Percentiles rank a stretch among this genome's conserved stretches.
These are phyloP conservation scores for Cotesia chilonis DNA, from an alignment of 1,140 invertebrate species.

Conservation along the genomic window DNA sequence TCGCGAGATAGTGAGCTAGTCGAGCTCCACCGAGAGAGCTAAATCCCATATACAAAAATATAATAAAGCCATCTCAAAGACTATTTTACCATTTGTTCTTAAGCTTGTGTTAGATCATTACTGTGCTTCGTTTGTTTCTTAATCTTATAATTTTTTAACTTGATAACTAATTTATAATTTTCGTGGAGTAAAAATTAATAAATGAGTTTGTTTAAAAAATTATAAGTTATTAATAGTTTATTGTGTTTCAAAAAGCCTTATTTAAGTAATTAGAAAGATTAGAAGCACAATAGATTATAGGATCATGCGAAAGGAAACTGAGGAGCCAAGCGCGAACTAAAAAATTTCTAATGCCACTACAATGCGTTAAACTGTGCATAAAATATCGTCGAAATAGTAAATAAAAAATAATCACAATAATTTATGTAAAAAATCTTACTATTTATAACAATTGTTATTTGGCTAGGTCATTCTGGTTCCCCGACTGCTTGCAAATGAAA, in stretches of 20 bases:
- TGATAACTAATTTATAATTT: not conserved
- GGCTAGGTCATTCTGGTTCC: conserved; percentile 63
- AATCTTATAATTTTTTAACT: not conserved
- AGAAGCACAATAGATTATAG: too few species aligned
- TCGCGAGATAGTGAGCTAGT: conserved; percentile 71
- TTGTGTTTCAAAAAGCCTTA: not conserved
- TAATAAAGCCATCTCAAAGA: conserved; percentile 62
- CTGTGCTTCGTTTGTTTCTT: not conserved
- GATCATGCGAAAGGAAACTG: not conserved
- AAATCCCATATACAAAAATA: conserved; percentile 65
- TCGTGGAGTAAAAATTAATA: not conserved
- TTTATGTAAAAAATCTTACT: conserved; percentile 59
- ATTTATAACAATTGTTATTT: conserved; percentile 64
- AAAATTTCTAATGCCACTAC: not conserved
- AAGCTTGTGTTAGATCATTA: conserved; percentile 27
- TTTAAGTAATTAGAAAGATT: not conserved
- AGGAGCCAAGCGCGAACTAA: too few species aligned
- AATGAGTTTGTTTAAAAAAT: not conserved
- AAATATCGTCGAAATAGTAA: not conserved
- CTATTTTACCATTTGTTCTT: conserved; percentile 36
- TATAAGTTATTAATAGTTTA: not conserved
- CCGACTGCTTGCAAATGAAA: conserved; percentile 62
- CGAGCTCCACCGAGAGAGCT: conserved; percentile 73
- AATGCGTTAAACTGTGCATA: conserved; percentile 5
- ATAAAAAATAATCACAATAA: conserved; percentile 37